Conservation (phyloP, 1,140 invertebrate species). For the Philotrypesis tridentata region DNA sequence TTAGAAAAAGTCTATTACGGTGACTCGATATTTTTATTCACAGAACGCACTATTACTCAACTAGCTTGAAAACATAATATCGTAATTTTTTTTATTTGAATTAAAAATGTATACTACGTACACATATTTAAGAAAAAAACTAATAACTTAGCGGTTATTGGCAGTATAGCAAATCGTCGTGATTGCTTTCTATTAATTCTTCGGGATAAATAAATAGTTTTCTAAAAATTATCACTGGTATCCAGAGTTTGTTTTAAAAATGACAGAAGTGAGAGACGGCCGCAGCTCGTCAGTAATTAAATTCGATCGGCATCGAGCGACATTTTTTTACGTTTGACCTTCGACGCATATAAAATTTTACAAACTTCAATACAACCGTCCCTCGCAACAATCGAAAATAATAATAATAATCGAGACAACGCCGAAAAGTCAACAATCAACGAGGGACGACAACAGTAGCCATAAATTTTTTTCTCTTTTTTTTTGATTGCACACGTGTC, state of each 20-base stretch:
- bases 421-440: slow-evolving; percentile 21
- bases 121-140: background rate
- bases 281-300: background rate
- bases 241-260: slow-evolving; percentile 60
- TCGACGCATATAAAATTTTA: slow-evolving; percentile 3
- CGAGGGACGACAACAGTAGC: slow-evolving; percentile 7
- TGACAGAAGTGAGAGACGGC: slow-evolving; percentile 47
- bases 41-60: background rate
- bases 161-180: slow-evolving; percentile 64
- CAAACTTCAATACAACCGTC: slow-evolving; percentile 15
- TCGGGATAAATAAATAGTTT: slow-evolving; percentile 71
- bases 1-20: background rate
- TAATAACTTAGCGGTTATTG: slow-evolving; percentile 58
- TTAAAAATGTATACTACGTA: background rate
- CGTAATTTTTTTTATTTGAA: background rate
- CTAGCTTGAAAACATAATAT: background rate
- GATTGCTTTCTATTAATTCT: slow-evolving; percentile 62
- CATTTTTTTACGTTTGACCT: background rate
- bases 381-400: background rate
- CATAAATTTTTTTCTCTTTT: slow-evolving; percentile 10
- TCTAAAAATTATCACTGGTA: slow-evolving; percentile 71
- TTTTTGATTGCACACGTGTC: slow-evolving; percentile 1
- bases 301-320: background rate
- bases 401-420: background rate
- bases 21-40: background rate